Percentiles rank a stretch among this genome's conserved stretches.
These are phyloP conservation scores for Matsumyia berberina DNA, from an alignment of 2,888 invertebrate genomes.

Conservation along the genomic window DNA sequence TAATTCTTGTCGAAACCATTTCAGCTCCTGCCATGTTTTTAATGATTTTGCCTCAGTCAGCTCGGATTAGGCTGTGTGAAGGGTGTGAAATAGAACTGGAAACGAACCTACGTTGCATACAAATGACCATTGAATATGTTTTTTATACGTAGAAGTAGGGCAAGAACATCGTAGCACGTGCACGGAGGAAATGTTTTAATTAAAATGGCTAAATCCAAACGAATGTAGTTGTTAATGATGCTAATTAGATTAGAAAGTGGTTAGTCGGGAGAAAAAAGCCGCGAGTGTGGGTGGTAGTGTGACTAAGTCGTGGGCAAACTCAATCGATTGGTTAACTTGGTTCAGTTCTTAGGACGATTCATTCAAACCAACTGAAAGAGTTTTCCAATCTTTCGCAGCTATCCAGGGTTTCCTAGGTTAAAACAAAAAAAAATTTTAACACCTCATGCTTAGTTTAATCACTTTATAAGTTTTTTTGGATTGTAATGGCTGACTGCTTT, in stretches of 20 bases:
- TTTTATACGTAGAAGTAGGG: conserved; percentile 22
- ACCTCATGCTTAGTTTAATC: too few relatives aligned
- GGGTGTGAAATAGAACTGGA: conserved; percentile 11
- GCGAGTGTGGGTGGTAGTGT: not conserved
- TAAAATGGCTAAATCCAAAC: conserved; percentile 43
- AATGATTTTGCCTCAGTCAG: conserved; percentile 17
- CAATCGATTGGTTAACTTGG: too few relatives aligned
- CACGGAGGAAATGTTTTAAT: conserved; percentile 43
- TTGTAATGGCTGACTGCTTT: not conserved
- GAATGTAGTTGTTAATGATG: conserved; percentile 38
- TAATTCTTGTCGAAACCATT: conserved; percentile 11
- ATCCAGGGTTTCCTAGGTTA: too few relatives aligned
- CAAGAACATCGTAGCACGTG: conserved; percentile 40
- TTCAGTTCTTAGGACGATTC: too few relatives aligned
- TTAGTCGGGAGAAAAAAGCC: not conserved
- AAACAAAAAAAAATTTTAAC: too few relatives aligned
- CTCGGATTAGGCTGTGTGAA: conserved; percentile 14
- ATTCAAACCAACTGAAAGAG: too few relatives aligned
- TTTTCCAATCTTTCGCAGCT: too few relatives aligned
- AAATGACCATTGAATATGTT: conserved; percentile 4
- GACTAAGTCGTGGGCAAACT: not conserved
- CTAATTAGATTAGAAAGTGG: conserved; percentile 58
- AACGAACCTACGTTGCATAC: conserved; percentile 24
- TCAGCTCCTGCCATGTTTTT: conserved; percentile 7
- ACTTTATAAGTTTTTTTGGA: too few relatives aligned